phyloP scores from a whole-genome alignment of 1,140 invertebrate genomes.

The Drosophila pseudoananassae region DNA sequence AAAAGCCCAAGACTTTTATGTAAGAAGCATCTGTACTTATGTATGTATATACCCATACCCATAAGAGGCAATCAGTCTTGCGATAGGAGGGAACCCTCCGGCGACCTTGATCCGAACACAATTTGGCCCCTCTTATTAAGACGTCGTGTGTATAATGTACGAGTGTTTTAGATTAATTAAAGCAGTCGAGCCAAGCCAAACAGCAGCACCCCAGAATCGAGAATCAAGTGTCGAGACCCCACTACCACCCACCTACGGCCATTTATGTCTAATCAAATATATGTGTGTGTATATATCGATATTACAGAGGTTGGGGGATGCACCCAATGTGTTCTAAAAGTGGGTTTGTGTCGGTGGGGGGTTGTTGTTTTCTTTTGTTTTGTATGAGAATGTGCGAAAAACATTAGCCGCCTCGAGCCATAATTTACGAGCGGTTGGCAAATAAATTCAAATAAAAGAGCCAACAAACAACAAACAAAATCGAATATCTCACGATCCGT shows the following conservation, averaged over 20 bases:
- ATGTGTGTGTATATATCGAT: conserved; percentile 37
- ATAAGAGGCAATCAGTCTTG: conserved; percentile 43
- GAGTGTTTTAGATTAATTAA: conserved; percentile 70
- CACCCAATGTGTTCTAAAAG: not conserved
- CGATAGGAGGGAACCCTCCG: conserved; percentile 22
- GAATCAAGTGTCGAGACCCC: conserved; percentile 19
- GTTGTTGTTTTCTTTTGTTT: conserved; percentile 15
- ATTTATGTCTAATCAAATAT: conserved; percentile 47
- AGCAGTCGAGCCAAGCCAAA: conserved; percentile 59
- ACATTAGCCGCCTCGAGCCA: conserved; percentile 31
- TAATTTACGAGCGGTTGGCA: conserved; percentile 47
- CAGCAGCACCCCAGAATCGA: conserved; percentile 21
- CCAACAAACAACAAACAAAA: conserved; percentile 55
- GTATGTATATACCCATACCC: conserved; percentile 9
- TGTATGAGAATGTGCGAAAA: conserved; percentile 33
- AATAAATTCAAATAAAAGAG: conserved; percentile 47
- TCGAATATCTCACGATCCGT: conserved; percentile 77
- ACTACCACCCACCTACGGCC: conserved; percentile 39
- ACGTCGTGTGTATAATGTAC: conserved; percentile 41
- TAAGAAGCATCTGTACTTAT: conserved; percentile 7
- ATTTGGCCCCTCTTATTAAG: conserved; percentile 44
- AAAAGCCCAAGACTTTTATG: not conserved
- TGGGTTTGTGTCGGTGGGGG: not conserved
- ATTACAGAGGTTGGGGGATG: conserved; percentile 8
- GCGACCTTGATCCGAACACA: conserved; percentile 47